Evolutionary conservation across 1,140 invertebrate species (phyloP), one percentile per base, ranked within the genome.

Genomic region (Lucilia sericata): DNA sequence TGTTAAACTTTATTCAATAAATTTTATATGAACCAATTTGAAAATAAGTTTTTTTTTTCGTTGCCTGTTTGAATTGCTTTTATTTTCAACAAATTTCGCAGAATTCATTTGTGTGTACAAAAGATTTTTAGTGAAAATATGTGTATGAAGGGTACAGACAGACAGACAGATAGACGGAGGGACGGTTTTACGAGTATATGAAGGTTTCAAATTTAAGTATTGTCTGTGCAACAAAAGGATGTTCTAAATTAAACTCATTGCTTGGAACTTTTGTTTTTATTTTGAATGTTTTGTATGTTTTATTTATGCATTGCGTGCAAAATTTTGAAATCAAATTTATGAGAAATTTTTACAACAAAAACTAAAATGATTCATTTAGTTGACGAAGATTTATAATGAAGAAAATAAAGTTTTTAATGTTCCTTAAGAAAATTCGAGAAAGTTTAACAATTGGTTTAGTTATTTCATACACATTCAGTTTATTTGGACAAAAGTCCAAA

Each of bases 1-100:
- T 55, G 51, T 55, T 55, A 55, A 55, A 55, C 51, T 55, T 55
- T 55, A 55, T 55, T 55, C 51, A 55, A 55, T 55, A 55, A 55
- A 55, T 55, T 55, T 55, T 55, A 12, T 55, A 55, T 55, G 51
- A 55, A 55, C 51, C 51, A 55, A 55, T 55, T 55, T 55, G 51
- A 55, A 55, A 55, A 55, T 42, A 55, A 13, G 5, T 55, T 55
- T 55, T 55, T n/a, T 55, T 55, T 13, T 51, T 36, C 8, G 42
- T 42, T 8, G 2, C 42, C 25, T 2, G 25, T 42, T 7, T 42
- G 42, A 30, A 30, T 30, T 10, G 42, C 42, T 42, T 42, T 42
- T 42, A 42, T 42, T 42, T 42, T 42, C 42, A 55, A 55, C 51
- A 55, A 30, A 55, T 55, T 55, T 55, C 51, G 5, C 51, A 55